A percentile compares a stretch with the other conserved stretches of the same genome.
Conservation (phyloP, 23 tunicate species). For the Trididemnum clinides region DNA sequence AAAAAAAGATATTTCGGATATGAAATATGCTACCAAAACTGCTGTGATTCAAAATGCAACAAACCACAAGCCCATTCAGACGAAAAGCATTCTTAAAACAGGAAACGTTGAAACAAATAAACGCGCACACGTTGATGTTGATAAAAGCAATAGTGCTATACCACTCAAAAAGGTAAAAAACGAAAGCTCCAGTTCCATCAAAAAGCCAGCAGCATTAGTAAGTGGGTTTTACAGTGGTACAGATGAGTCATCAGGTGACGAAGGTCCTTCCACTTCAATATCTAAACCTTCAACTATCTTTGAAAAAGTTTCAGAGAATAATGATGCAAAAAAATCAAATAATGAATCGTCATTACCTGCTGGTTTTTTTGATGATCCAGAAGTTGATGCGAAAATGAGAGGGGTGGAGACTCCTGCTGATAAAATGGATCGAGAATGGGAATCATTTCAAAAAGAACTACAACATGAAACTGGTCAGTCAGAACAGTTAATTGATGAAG, state of each 20-base stretch:
- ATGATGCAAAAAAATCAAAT: background rate
- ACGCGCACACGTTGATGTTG: too few relatives aligned
- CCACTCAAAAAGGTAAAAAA: too few relatives aligned
- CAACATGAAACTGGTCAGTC: slow-evolving; percentile 87
- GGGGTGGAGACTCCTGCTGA: slow-evolving; percentile 98
- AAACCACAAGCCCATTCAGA: too few relatives aligned
- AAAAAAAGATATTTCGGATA: background rate
- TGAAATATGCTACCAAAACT: background rate
- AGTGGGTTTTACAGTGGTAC: slow-evolving; percentile 28
- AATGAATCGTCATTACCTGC: slow-evolving; percentile 59
- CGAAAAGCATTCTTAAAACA: too few relatives aligned
- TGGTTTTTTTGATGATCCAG: slow-evolving; percentile 92
- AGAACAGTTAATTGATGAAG: slow-evolving; percentile 89
- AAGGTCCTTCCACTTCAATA: background rate
- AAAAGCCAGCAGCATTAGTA: background rate
- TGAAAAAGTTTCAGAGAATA: background rate
- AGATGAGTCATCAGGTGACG: slow-evolving; percentile 39
- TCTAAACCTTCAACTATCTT: background rate
- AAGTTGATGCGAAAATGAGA: slow-evolving; percentile 88
- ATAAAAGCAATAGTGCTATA: background rate
- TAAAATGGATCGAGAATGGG: slow-evolving; percentile 97
- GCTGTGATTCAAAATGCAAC: background rate
- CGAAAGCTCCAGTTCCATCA: too few relatives aligned
- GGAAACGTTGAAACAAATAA: background rate
- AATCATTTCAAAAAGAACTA: slow-evolving; percentile 69